Evolutionary conservation across 2,888 invertebrate genomes (phyloP).

Genomic region (Dorcus parallelipipedus): DNA sequence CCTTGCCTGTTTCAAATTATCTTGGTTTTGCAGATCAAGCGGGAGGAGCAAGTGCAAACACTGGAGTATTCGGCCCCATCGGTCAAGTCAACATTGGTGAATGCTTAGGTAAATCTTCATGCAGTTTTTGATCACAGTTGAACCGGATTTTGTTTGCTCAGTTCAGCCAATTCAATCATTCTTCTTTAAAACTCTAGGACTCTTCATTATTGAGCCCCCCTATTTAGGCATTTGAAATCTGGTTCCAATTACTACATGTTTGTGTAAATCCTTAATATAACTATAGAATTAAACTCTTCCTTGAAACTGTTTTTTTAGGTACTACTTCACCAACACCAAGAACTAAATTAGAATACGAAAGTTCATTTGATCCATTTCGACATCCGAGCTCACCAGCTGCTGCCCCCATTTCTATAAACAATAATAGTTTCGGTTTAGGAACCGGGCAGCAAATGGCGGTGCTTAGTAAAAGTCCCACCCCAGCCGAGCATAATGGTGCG

Average conservation of each 20-base stretch:
- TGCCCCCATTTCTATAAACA: conserved; percentile 77
- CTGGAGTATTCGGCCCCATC: conserved; percentile 80
- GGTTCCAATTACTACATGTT: too few relatives aligned
- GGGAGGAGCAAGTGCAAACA: conserved; percentile 43
- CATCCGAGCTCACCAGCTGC: conserved; percentile 72
- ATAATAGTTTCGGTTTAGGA: conserved; percentile 84
- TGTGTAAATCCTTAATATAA: too few relatives aligned
- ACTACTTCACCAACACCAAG: conserved; percentile 66
- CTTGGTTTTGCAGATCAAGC: conserved; percentile 55
- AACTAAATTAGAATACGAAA: conserved; percentile 68
- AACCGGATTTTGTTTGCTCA: too few relatives aligned
- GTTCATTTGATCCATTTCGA: conserved; percentile 68
- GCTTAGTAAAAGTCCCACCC: conserved; percentile 79
- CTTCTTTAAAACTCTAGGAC: too few relatives aligned
- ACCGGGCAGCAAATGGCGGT: conserved; percentile 70
- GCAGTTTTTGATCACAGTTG: too few relatives aligned
- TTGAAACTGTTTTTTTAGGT: conserved; percentile 41
- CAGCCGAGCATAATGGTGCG: conserved; percentile 65
- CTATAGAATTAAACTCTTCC: too few relatives aligned
- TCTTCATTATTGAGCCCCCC: too few relatives aligned
- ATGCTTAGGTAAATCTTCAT: conserved; percentile 38
- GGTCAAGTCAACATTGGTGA: conserved; percentile 69
- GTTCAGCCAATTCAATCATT: too few relatives aligned
- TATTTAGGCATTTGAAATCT: too few relatives aligned
- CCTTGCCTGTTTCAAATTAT: conserved; percentile 51